These are phyloP conservation scores for Lethenteron reissneri DNA, from an alignment of 2,113 vertebrate genomes.

Conservation along the genomic window DNA sequence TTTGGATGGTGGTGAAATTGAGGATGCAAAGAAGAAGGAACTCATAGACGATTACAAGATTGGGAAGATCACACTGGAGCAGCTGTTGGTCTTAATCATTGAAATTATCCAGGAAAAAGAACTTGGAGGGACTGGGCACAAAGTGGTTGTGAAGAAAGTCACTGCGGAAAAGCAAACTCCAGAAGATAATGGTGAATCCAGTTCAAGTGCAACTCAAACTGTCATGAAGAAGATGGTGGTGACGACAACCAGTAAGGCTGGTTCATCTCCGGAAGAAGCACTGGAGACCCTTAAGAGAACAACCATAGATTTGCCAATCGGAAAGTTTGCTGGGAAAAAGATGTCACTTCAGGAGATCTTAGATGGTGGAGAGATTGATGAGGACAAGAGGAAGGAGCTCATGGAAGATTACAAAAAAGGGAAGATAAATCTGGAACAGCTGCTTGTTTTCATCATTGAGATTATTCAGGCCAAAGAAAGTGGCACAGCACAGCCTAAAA, in stretches of 20 bases:
- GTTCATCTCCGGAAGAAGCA: too few species aligned
- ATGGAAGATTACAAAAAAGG: conserved; percentile 14
- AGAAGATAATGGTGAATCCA: not conserved
- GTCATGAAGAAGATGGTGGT: too few species aligned
- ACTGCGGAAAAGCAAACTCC: not conserved
- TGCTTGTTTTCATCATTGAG: conserved; percentile 11
- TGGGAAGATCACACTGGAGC: not conserved
- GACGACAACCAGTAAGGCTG: too few species aligned
- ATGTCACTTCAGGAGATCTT: conserved; percentile 38
- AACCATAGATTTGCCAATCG: not conserved
- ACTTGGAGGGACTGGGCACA: not conserved
- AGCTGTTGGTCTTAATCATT: not conserved
- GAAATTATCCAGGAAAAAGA: not conserved
- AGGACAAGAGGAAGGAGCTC: conserved; percentile 21
- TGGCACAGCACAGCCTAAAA: too few species aligned
- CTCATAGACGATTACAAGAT: not conserved
- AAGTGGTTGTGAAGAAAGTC: conserved; percentile 1
- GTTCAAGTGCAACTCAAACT: too few species aligned
- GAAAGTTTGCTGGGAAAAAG: not conserved
- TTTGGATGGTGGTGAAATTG: not conserved
- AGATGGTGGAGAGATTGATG: conserved; percentile 40
- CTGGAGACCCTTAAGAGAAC: not conserved
- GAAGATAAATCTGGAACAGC: conserved; percentile 12
- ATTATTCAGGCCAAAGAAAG: conserved; percentile 17
- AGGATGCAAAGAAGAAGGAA: not conserved